Conservation (phyloP, 2,888 invertebrate genomes). For the Hydrotaea diabolus region DNA sequence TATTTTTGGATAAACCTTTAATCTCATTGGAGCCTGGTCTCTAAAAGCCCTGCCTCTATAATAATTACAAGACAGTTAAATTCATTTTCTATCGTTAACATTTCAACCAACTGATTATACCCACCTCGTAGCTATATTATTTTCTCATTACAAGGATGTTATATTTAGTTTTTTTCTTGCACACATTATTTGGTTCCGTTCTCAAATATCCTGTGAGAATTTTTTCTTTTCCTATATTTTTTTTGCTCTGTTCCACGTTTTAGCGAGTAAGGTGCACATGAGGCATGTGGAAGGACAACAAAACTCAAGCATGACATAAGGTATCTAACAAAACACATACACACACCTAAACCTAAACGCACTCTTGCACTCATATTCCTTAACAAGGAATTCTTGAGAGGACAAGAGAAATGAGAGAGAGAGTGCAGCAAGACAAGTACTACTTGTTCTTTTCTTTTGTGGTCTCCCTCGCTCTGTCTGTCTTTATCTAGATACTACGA, state of each 20-base stretch:
- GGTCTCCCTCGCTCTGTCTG: too few relatives aligned
- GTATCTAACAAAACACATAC: conserved; percentile 49
- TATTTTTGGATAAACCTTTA: too few relatives aligned
- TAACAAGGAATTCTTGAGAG: background rate
- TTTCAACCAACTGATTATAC: background rate
- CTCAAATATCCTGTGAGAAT: conserved; percentile 72
- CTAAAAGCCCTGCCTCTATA: too few relatives aligned
- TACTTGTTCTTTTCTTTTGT: too few relatives aligned
- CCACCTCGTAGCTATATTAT: conserved; percentile 6
- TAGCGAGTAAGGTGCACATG: conserved; percentile 55
- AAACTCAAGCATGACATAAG: conserved; percentile 61
- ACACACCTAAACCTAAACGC: background rate
- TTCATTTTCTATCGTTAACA: too few relatives aligned
- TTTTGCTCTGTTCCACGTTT: background rate
- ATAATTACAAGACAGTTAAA: too few relatives aligned
- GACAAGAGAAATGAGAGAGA: background rate
- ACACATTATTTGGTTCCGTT: conserved; percentile 68
- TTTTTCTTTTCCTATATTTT: conserved; percentile 65
- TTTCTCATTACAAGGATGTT: conserved; percentile 56
- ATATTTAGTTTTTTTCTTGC: conserved; percentile 48
- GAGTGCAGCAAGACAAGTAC: too few relatives aligned
- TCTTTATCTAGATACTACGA: conserved; percentile 46
- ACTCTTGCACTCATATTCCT: background rate
- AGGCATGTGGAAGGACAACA: conserved; percentile 48
- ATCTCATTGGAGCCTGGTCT: too few relatives aligned